Percentiles rank a stretch among this genome's conserved stretches.
Evolutionary conservation across 2,797 vertebrate species (phyloP).

Genomic region (Micromesistius poutassou): DNA sequence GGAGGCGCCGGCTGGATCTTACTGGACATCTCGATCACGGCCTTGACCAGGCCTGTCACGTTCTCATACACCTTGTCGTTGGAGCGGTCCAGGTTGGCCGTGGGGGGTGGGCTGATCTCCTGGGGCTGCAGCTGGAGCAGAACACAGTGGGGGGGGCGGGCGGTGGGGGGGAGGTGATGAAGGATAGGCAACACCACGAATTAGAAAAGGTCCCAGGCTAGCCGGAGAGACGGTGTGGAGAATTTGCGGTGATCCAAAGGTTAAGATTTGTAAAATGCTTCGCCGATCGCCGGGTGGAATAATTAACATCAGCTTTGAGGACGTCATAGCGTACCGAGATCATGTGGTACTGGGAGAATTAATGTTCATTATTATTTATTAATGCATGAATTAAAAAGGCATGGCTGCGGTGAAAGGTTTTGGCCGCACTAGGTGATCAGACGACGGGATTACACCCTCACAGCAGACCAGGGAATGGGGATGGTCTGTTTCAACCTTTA

Average conservation of each 20-base stretch:
- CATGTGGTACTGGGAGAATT: not conserved
- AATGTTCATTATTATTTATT: not conserved
- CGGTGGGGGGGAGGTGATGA: not conserved
- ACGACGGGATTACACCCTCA: not conserved
- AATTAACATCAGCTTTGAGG: not conserved
- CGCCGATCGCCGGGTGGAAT: not conserved
- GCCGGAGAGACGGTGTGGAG: not conserved
- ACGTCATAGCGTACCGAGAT: not conserved
- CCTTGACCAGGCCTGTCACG: constrained; percentile 95
- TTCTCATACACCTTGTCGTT: constrained; percentile 99
- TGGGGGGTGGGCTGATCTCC: constrained; percentile 96
- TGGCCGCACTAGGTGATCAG: not conserved
- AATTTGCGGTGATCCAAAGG: not conserved
- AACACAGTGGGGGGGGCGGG: not conserved
- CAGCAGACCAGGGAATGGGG: not conserved
- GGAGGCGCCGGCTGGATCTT: constrained; percentile 96
- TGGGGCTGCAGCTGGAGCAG: constrained; percentile 88
- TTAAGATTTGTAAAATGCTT: not conserved
- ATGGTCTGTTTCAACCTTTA: not conserved
- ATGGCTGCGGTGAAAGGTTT: not conserved
- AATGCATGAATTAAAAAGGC: not conserved
- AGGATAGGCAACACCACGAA: not conserved
- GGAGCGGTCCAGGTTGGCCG: constrained; percentile 95
- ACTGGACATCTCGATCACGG: constrained; percentile 98
- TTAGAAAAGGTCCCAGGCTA: not conserved